Percentiles rank a stretch among this genome's conserved stretches.
These are phyloP conservation scores for Tonatia bakeri DNA, from an alignment of 2,113 vertebrate genomes.

Conservation along the genomic window DNA sequence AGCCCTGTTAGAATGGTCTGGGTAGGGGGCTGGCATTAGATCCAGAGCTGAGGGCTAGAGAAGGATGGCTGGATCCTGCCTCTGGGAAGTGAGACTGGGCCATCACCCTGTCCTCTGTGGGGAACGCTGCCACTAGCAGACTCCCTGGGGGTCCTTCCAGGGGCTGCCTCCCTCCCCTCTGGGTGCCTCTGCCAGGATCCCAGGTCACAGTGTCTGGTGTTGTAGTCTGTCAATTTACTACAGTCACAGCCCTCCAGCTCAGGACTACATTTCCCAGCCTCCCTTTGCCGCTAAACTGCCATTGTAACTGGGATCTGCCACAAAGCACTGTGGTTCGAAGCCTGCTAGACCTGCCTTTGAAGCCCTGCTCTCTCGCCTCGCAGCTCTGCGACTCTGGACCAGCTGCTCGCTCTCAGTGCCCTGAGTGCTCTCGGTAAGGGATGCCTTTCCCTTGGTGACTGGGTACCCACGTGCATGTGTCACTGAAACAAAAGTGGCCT, in stretches of 20 bases:
- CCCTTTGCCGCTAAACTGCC: not conserved
- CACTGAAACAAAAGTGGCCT: not conserved
- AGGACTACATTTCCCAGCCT: conserved; percentile 44
- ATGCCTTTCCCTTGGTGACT: not conserved
- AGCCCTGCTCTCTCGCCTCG: not conserved
- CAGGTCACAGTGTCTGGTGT: not conserved
- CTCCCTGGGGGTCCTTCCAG: not conserved
- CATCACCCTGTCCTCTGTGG: not conserved
- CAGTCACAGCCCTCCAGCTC: not conserved
- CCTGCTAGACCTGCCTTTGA: not conserved
- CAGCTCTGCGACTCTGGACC: not conserved
- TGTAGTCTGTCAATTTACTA: not conserved
- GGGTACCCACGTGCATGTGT: not conserved
- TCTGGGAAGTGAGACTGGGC: not conserved
- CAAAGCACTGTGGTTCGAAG: not conserved
- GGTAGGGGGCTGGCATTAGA: not conserved
- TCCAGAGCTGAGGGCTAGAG: too few relatives aligned
- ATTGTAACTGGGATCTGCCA: not conserved
- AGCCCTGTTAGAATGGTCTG: not conserved
- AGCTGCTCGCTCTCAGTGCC: not conserved
- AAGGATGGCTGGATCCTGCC: not conserved
- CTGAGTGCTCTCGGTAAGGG: not conserved
- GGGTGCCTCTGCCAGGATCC: not conserved
- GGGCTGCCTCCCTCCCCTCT: not conserved
- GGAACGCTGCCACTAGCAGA: not conserved